Evolutionary conservation across 2,113 vertebrate genomes (phyloP).

Genomic region (Lethenteron reissneri): DNA sequence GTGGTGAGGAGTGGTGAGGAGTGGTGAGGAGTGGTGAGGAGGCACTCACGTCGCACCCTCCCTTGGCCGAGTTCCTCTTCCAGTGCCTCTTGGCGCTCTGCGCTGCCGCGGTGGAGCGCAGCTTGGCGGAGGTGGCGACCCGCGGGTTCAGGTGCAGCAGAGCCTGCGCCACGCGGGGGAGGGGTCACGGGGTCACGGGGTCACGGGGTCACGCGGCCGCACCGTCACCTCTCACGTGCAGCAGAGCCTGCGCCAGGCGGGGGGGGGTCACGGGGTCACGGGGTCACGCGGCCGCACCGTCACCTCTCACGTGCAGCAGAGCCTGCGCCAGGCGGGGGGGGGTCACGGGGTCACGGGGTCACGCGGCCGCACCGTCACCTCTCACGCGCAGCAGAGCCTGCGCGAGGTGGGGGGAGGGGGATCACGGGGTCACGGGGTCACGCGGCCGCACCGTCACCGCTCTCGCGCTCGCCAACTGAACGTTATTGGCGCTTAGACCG

Average conservation of each 20-base stretch:
- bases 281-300: too few relatives aligned
- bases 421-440: too few relatives aligned
- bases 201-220: too few relatives aligned
- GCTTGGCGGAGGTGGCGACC: slow-evolving; percentile 29
- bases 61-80: slow-evolving; percentile 57
- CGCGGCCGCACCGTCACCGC: too few relatives aligned
- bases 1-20: neutral
- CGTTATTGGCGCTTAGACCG: too few relatives aligned
- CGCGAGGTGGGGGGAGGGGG: neutral
- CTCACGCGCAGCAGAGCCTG: slow-evolving; percentile 48
- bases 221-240: slow-evolving; percentile 25
- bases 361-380: too few relatives aligned
- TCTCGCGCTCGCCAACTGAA: slow-evolving; percentile 11
- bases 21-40: neutral
- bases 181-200: accelerated
- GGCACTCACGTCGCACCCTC: slow-evolving; percentile 22
- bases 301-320: slow-evolving; percentile 35
- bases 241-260: slow-evolving; percentile 27
- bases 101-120: slow-evolving; percentile 46
- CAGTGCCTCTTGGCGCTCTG: slow-evolving; percentile 58
- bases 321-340: slow-evolving; percentile 18
- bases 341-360: too few relatives aligned
- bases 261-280: slow-evolving; percentile 7
- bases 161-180: slow-evolving; percentile 19
- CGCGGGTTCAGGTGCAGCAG: slow-evolving; percentile 53